Percentiles rank a stretch among this genome's conserved stretches.
These are phyloP conservation scores for Eupleurogrammus muticus DNA, from an alignment of 2,797 vertebrate species.

Conservation along the genomic window DNA sequence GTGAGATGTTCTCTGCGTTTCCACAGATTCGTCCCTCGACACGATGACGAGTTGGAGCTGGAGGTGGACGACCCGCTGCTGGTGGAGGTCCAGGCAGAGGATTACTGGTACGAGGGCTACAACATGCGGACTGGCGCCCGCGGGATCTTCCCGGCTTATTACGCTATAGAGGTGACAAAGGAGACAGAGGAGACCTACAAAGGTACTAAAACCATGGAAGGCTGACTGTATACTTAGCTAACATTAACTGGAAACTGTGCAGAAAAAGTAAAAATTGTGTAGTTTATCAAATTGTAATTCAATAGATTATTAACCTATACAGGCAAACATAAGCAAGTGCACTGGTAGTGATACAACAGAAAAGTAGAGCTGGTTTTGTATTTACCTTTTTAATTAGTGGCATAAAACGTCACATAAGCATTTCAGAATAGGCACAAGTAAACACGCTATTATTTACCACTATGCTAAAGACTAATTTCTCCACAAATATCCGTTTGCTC, in stretches of 20 bases:
- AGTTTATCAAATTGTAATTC: too few relatives aligned
- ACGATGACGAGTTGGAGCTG: constrained; percentile 94
- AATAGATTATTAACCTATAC: too few relatives aligned
- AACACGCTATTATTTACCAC: too few relatives aligned
- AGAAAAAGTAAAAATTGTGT: too few relatives aligned
- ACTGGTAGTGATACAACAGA: background rate
- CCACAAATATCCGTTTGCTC: too few relatives aligned
- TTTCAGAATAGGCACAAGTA: background rate
- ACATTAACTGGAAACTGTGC: too few relatives aligned
- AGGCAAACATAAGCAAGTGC: background rate
- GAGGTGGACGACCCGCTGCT: constrained; percentile 96
- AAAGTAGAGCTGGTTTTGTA: background rate
- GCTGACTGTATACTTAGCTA: background rate
- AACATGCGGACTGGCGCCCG: constrained; percentile 94
- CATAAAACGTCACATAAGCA: background rate
- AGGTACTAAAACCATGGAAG: constrained; percentile 76
- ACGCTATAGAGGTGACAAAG: constrained; percentile 93
- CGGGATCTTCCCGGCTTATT: constrained; percentile 96
- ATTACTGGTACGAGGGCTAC: constrained; percentile 97
- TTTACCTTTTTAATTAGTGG: background rate
- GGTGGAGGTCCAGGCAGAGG: constrained; percentile 95
- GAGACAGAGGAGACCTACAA: constrained; percentile 89
- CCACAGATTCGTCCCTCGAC: constrained; percentile 94
- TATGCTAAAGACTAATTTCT: too few relatives aligned
- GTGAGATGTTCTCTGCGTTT: background rate